Conservation (phyloP, 2,888 invertebrate species). For the Noctua janthina region DNA sequence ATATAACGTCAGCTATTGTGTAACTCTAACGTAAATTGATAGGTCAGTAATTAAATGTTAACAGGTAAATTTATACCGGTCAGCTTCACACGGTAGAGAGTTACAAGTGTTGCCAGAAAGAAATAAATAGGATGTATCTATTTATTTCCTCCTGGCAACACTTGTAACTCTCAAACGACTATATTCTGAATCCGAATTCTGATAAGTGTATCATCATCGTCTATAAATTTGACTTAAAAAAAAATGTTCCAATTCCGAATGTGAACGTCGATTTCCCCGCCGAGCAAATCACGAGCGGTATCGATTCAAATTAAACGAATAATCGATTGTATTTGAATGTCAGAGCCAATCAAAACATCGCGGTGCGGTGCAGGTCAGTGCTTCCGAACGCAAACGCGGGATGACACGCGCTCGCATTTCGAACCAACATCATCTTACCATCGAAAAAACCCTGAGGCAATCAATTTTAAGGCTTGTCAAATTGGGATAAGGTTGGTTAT, state of each 20-base stretch:
- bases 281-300: conserved; percentile 73
- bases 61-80: conserved; percentile 53
- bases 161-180: conserved; percentile 7
- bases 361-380: conserved; percentile 85
- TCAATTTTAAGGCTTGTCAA: conserved; percentile 45
- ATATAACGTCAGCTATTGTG: conserved; percentile 66
- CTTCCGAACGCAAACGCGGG: conserved; percentile 87
- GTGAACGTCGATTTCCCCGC: conserved; percentile 68
- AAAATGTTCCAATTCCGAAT: conserved; percentile 74
- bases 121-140: neutral
- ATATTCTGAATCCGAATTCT: conserved; percentile 16
- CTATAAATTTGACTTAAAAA: conserved; percentile 50
- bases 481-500: conserved; percentile 57
- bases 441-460: conserved; percentile 45
- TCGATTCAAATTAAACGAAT: conserved; percentile 86
- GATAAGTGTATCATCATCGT: conserved; percentile 37
- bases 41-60: conserved; percentile 64
- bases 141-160: conserved; percentile 37
- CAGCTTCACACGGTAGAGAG: conserved; percentile 12
- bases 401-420: conserved; percentile 84
- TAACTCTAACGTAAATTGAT: conserved; percentile 66
- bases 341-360: conserved; percentile 89
- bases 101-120: too few relatives aligned
- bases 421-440: conserved; percentile 66
- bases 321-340: conserved; percentile 89